phyloP scores from a whole-genome alignment of 2,888 invertebrate species.

The Drosophila atripex region DNA sequence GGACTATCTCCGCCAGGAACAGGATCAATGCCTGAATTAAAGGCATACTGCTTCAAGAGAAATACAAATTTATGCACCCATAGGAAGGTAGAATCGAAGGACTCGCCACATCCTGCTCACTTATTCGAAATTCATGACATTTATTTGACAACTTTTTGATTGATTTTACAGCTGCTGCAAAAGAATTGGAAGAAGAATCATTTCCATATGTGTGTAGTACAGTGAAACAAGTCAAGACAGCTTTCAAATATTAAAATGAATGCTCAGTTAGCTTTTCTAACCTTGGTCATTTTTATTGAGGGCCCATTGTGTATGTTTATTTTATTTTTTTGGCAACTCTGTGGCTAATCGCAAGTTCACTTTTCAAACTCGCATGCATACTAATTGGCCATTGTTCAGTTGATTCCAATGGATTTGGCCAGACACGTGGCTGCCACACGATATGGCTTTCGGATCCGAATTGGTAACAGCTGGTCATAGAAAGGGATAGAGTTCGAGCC shows the following conservation, averaged over 20 bases:
- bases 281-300: neutral
- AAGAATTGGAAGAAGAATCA: constrained; percentile 15
- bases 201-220: constrained; percentile 5
- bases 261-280: neutral
- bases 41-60: constrained; percentile 1
- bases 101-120: constrained; percentile 50
- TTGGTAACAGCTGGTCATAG: constrained; percentile 62
- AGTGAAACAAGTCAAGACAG: constrained; percentile 1
- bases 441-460: constrained; percentile 32
- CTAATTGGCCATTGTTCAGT: constrained; percentile 46
- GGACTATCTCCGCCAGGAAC: constrained; percentile 46
- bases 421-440: constrained; percentile 78
- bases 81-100: constrained; percentile 15
- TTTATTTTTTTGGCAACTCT: constrained; percentile 19
- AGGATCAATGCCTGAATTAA: constrained; percentile 54
- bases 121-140: constrained; percentile 74
- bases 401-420: constrained; percentile 56
- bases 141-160: constrained; percentile 81
- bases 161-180: constrained; percentile 80
- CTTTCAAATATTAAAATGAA: neutral
- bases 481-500: constrained; percentile 38
- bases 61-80: constrained; percentile 69
- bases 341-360: constrained; percentile 68
- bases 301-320: neutral
- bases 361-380: constrained; percentile 61